These are phyloP conservation scores for Diplodus puntazzo DNA, from an alignment of 2,797 vertebrate genomes.

Conservation along the genomic window DNA sequence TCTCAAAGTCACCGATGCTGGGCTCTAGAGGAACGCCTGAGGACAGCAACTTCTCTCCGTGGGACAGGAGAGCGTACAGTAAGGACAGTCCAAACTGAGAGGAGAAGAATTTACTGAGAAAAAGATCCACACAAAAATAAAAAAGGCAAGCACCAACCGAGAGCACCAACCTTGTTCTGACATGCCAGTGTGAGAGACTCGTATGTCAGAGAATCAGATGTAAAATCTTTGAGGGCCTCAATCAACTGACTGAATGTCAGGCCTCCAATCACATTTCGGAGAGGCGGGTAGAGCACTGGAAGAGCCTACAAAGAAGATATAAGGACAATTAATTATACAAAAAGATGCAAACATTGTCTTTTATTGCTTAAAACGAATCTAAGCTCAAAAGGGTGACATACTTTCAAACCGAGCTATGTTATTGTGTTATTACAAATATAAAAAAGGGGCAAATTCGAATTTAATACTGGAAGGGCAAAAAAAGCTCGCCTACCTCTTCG, in stretches of 20 bases:
- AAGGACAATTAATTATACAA: neutral
- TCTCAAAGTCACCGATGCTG: constrained; percentile 87
- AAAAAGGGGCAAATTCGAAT: neutral
- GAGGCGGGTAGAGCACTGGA: constrained; percentile 89
- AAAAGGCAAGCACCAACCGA: neutral
- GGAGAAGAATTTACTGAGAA: neutral
- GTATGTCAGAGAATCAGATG: constrained; percentile 73
- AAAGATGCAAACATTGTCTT: neutral
- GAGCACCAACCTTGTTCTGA: constrained; percentile 91
- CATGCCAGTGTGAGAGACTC: constrained; percentile 87
- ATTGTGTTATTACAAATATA: neutral
- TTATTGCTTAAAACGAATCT: neutral
- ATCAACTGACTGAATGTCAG: constrained; percentile 92
- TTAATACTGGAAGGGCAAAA: constrained; percentile 7
- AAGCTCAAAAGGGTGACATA: too few species aligned
- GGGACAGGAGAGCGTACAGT: constrained; percentile 93
- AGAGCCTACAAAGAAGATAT: constrained; percentile 84
- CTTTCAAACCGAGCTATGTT: too few species aligned
- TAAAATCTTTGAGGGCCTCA: constrained; percentile 87
- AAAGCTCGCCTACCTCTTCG: constrained; percentile 81
- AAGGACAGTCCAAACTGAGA: constrained; percentile 94
- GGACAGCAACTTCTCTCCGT: constrained; percentile 91
- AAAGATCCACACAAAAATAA: neutral
- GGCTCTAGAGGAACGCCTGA: constrained; percentile 87
- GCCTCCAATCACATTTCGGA: constrained; percentile 86